Percentiles rank a stretch among this genome's conserved stretches.
Evolutionary conservation across 2,797 vertebrate species (phyloP).

Genomic region (Protonibea diacanthus): DNA sequence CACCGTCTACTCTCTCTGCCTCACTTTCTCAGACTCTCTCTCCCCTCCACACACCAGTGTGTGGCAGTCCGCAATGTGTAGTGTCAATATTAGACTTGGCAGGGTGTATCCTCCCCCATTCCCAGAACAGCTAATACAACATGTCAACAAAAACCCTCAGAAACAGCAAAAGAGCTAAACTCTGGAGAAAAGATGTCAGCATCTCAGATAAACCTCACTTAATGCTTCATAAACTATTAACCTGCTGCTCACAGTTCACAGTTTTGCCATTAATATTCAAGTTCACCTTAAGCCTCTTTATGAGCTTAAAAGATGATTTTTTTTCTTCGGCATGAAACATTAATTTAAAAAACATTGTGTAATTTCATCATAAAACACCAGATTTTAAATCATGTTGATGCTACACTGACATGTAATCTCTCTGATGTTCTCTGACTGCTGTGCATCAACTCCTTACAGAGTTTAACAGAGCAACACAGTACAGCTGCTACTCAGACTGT

Average conservation of each 20-base stretch:
- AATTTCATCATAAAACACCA: not conserved
- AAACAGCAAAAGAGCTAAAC: constrained; percentile 26
- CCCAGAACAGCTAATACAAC: constrained; percentile 59
- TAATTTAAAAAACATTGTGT: too few relatives aligned
- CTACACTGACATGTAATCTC: too few relatives aligned
- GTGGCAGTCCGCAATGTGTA: constrained; percentile 52
- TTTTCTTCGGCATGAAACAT: not conserved
- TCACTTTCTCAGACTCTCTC: not conserved
- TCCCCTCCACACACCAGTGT: constrained; percentile 54
- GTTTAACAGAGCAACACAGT: too few relatives aligned
- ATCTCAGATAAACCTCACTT: not conserved
- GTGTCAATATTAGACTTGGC: constrained; percentile 82
- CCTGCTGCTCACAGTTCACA: not conserved
- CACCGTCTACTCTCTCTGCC: not conserved
- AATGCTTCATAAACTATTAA: not conserved
- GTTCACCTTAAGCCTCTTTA: not conserved
- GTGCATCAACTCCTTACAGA: too few relatives aligned
- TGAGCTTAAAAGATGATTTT: not conserved
- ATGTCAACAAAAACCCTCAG: constrained; percentile 55
- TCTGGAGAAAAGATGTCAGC: constrained; percentile 31
- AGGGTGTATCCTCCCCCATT: constrained; percentile 40
- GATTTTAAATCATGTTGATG: too few relatives aligned
- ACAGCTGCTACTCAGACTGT: too few relatives aligned
- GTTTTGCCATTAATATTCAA: not conserved
- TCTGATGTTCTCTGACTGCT: too few relatives aligned